Evolutionary conservation across 1,140 invertebrate genomes (phyloP), one percentile per base, ranked within the genome.

Genomic region (Psilanteris sp.): DNA sequence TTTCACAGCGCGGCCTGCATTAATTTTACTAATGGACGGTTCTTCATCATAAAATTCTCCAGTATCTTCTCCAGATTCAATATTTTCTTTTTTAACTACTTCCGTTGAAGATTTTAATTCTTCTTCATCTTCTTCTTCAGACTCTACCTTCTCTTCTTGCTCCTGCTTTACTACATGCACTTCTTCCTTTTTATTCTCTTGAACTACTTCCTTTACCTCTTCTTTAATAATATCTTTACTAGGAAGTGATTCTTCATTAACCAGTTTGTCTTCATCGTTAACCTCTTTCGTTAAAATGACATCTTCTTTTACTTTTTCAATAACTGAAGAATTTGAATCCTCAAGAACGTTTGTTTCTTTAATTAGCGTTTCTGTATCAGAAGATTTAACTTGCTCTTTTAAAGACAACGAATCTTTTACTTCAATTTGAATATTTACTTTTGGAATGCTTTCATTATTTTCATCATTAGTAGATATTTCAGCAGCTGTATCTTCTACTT

Each of bases 1-100:
- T 52, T 89, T 89, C 78, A 89, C 87, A 6, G 80, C 79, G 7
- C 79, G 68, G 3, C 83, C 83, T 24, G 76, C 79, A 15, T 81
- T 87, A 11, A 85, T 72, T 77, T 88, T 88, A 24, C 79, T 86
- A 5, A 88, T 48, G 0, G 81, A 80, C 0, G 87, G 81, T 61
- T 89, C 87, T 50, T 89, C 87, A 24, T 89, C 87, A 34, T 87
- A 87, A 16, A 87, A 72, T 37, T 89, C 87, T 6, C 70, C 74
- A 4, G 50, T 43, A 55, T 72, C 83, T 44, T 74, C 77, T 2
- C 79, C 34, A 13, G 79, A 78, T 26, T 84, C 82, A 3, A 44
- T 34, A 78, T 83, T 64, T 80, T 90, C 82, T 81, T 90, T 83
- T 82, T 90, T 80, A 76, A 87, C 8, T 1, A 55, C 15, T 15